Evolutionary conservation across 2,888 invertebrate genomes (phyloP).

Genomic region (Proisotoma minuta): DNA sequence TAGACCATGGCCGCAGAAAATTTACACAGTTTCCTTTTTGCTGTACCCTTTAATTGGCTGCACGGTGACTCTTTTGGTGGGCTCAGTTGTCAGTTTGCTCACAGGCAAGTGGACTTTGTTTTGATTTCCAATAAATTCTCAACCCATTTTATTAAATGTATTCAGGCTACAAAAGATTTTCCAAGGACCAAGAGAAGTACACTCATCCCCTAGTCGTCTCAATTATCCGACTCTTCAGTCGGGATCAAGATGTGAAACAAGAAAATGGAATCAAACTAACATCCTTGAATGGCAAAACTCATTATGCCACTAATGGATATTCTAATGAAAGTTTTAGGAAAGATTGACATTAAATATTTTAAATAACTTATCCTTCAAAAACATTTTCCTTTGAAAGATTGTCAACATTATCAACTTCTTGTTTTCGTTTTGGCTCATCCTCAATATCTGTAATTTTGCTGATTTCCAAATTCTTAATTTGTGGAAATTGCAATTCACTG

Average conservation of each 20-base stretch:
- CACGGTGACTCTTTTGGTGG: constrained; percentile 27
- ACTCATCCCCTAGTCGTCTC: constrained; percentile 24
- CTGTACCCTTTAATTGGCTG: constrained; percentile 38
- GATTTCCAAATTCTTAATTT: not conserved
- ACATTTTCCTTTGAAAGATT: no score
- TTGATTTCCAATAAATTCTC: not conserved
- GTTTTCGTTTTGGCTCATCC: no score
- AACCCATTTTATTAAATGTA: not conserved
- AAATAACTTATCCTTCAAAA: not conserved
- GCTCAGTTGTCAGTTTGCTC: constrained; percentile 30
- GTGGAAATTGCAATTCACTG: not conserved
- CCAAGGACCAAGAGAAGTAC: constrained; percentile 33
- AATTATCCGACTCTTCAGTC: constrained; percentile 9
- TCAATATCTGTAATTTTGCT: not conserved
- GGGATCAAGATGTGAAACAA: not conserved
- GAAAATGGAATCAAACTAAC: constrained; percentile 17
- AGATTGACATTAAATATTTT: constrained; percentile 8
- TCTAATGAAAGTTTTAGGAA: constrained; percentile 19
- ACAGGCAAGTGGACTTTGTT: constrained; percentile 20
- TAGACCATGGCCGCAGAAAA: constrained; percentile 33
- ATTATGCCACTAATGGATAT: constrained; percentile 3
- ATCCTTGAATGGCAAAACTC: not conserved
- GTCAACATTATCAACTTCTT: no score
- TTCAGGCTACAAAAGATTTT: constrained; percentile 13
- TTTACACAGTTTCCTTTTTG: constrained; percentile 34